Conservation (phyloP, 2,888 invertebrate species). For the Epiblema foenella region DNA sequence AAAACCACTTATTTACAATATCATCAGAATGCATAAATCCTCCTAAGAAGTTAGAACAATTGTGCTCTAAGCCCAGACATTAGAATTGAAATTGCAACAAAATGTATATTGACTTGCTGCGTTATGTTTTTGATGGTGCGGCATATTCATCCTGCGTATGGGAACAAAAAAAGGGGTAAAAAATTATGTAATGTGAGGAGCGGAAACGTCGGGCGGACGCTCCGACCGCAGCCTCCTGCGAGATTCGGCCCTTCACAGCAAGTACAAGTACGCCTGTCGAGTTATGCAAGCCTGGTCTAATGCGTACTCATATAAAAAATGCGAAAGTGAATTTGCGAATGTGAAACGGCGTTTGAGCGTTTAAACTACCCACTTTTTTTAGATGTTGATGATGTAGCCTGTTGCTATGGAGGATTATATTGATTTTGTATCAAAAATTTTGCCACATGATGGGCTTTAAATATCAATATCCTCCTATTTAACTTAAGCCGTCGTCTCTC, state of each 20-base stretch:
- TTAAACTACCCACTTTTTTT: no score
- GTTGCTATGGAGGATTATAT: no score
- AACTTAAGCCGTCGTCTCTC: no score
- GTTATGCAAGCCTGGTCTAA: constrained; percentile 33
- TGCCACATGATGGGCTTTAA: no score
- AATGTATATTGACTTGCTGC: not conserved
- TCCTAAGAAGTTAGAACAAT: no score
- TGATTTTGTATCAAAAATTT: no score
- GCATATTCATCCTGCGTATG: constrained; percentile 51
- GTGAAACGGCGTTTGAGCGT: not conserved
- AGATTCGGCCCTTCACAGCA: constrained; percentile 35
- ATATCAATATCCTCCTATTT: no score
- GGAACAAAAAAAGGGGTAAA: constrained; percentile 63
- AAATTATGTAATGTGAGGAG: constrained; percentile 62
- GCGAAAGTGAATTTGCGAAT: constrained; percentile 8
- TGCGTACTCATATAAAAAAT: constrained; percentile 10
- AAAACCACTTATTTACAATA: constrained; percentile 44
- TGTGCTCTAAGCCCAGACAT: not conserved
- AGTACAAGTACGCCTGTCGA: constrained; percentile 12
- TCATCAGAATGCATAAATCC: not conserved
- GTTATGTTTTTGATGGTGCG: not conserved
- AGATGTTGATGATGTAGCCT: no score
- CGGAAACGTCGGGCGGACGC: constrained; percentile 69
- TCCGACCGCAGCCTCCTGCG: constrained; percentile 65
- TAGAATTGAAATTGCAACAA: not conserved